Evolutionary conservation across 2,113 vertebrate genomes (phyloP).

Genomic region (Hyperopisus bebe): DNA sequence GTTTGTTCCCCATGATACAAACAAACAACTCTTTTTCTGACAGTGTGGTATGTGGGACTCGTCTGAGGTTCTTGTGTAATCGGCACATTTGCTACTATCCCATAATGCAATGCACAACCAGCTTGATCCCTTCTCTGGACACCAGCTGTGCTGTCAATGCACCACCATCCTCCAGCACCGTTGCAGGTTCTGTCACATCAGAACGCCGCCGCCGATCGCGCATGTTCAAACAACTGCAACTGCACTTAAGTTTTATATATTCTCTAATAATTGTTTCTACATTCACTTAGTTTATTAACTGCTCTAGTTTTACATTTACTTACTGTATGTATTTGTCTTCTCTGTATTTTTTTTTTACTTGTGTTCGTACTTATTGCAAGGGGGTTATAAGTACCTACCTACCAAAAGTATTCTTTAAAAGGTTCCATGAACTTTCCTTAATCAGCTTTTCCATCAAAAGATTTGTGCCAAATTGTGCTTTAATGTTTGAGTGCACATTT

Average conservation of each 20-base stretch:
- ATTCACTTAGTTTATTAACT: not conserved
- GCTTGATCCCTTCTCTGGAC: too few species aligned
- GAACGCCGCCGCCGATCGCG: too few species aligned
- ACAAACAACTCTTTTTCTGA: too few species aligned
- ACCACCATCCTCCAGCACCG: too few species aligned
- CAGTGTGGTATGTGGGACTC: too few species aligned
- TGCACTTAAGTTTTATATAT: not conserved
- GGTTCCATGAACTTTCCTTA: not conserved
- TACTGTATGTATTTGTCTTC: not conserved
- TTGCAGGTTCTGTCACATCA: not conserved
- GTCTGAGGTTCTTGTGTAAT: too few species aligned
- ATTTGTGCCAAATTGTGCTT: not conserved
- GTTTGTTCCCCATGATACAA: not conserved
- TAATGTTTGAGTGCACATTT: not conserved
- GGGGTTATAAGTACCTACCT: not conserved
- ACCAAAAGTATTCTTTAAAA: not conserved
- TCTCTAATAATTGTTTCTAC: not conserved
- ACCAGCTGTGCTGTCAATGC: too few species aligned
- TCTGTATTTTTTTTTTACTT: not conserved
- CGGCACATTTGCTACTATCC: too few species aligned
- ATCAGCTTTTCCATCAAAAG: not conserved
- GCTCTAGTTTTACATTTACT: not conserved
- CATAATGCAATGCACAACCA: too few species aligned
- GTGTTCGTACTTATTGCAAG: not conserved
- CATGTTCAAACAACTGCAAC: too few species aligned